These are phyloP conservation scores for Cephalophus harveyi DNA, from an alignment of 2,113 vertebrate species.

Conservation along the genomic window DNA sequence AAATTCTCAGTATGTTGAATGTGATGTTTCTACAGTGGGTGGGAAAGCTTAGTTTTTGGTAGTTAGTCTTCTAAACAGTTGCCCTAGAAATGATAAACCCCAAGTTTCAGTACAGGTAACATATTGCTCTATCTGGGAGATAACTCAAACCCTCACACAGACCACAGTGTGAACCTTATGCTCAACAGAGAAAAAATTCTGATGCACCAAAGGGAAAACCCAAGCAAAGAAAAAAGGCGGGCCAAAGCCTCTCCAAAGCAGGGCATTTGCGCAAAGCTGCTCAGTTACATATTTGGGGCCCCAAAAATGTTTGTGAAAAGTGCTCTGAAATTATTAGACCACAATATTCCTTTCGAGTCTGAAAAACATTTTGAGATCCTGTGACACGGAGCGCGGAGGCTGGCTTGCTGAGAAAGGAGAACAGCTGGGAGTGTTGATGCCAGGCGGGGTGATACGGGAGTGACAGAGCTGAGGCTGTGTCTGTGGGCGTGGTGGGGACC, in stretches of 20 bases:
- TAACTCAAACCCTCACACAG: background rate
- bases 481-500: background rate
- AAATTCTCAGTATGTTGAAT: background rate
- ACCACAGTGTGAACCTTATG: background rate
- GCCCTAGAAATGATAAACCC: background rate
- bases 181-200: background rate
- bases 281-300: background rate
- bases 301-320: background rate
- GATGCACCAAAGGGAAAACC: background rate
- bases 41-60: background rate
- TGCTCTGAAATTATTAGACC: background rate
- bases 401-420: background rate
- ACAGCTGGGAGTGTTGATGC: accelerated
- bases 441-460: background rate
- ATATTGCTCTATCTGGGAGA: background rate
- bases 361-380: background rate
- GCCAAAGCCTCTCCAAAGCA: background rate
- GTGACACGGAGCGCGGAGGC: background rate
- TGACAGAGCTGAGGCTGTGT: background rate
- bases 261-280: background rate
- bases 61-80: background rate
- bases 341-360: background rate
- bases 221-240: background rate
- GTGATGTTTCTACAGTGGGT: background rate
- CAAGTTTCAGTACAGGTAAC: background rate